These are phyloP conservation scores for Deroplatys truncata DNA, from an alignment of 2,888 invertebrate genomes.

Conservation along the genomic window DNA sequence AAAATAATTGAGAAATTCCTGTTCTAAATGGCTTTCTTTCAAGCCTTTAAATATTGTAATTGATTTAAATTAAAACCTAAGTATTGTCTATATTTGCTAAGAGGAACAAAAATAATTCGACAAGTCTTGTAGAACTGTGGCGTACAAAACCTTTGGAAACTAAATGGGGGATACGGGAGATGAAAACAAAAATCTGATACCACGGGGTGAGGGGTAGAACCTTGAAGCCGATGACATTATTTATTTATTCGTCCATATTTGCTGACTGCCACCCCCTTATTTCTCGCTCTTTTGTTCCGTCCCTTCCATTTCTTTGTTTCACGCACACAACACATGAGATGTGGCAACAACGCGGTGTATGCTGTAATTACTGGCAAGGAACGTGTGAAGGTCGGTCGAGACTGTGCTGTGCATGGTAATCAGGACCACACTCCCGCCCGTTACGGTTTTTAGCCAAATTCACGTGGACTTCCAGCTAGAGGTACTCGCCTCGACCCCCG, in stretches of 20 bases:
- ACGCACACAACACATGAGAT: neutral
- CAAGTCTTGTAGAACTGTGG: no score
- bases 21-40: no score
- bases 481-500: neutral
- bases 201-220: no score
- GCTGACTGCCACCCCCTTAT: neutral
- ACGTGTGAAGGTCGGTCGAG: conserved; percentile 30
- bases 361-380: conserved; percentile 29
- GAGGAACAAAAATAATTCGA: no score
- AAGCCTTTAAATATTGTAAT: no score
- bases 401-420: conserved; percentile 24
- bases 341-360: conserved; percentile 29
- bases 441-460: neutral
- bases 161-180: no score
- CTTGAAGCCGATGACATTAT: neutral
- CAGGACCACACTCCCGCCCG: neutral
- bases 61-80: no score
- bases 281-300: neutral
- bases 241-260: neutral
- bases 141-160: no score
- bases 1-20: no score
- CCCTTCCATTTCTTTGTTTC: neutral
- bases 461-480: neutral
- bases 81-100: no score
- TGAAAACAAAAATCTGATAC: no score